Conservation (phyloP, 2,797 vertebrate species). For the Perdix hodgsoniae region DNA sequence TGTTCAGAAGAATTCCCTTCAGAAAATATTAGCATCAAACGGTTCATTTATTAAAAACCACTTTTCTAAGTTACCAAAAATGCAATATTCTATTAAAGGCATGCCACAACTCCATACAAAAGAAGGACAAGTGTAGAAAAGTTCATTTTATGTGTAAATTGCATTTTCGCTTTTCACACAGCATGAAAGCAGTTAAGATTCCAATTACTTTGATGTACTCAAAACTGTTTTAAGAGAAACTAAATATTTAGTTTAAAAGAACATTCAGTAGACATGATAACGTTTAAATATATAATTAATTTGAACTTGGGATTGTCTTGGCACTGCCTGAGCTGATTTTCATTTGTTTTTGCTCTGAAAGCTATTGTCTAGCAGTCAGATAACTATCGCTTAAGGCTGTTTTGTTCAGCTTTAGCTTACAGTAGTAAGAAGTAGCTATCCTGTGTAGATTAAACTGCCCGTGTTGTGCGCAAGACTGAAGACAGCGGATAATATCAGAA, state of each 20-base stretch:
- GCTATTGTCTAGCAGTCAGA: not conserved
- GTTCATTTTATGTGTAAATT: not conserved
- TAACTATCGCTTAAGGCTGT: not conserved
- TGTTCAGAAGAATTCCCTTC: not conserved
- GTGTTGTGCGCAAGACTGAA: not conserved
- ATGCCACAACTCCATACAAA: not conserved
- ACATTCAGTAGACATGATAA: not conserved
- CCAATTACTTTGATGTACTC: not conserved
- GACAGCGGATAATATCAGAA: not conserved
- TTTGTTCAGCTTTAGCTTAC: not conserved
- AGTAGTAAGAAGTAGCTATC: not conserved
- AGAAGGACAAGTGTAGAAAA: not conserved
- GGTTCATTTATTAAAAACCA: not conserved
- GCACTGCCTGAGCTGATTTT: not conserved
- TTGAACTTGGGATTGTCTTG: not conserved
- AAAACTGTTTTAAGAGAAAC: not conserved
- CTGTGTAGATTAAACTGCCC: not conserved
- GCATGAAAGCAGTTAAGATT: not conserved
- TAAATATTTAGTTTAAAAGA: slow-evolving; percentile 44
- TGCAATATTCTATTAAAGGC: not conserved
- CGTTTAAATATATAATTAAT: slow-evolving; percentile 31
- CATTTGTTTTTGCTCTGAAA: not conserved
- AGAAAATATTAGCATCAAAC: not conserved
- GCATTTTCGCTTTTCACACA: not conserved
- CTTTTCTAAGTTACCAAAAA: not conserved